These are phyloP conservation scores for Pelodytes ibericus DNA, from an alignment of 2,797 vertebrate genomes.

Conservation along the genomic window DNA sequence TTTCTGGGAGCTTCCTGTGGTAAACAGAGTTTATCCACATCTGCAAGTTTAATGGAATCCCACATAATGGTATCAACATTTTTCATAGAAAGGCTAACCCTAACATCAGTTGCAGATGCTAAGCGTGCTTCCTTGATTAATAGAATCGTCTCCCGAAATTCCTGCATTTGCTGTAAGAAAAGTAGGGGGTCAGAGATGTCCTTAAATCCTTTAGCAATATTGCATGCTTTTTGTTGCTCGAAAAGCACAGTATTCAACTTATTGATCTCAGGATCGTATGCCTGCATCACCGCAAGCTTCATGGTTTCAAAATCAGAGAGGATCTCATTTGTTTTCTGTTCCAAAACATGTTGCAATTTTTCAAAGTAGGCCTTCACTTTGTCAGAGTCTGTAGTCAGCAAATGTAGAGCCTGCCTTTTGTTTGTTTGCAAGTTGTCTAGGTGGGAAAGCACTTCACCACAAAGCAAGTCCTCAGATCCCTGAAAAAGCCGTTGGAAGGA, in stretches of 20 bases:
- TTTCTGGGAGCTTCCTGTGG: constrained; percentile 78
- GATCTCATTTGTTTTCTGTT: constrained; percentile 90
- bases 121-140: constrained; percentile 82
- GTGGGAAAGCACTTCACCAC: constrained; percentile 82
- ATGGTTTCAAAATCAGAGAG: constrained; percentile 93
- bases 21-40: constrained; percentile 89
- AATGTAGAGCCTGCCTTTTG: constrained; percentile 87
- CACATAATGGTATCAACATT: constrained; percentile 89
- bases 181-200: constrained; percentile 84
- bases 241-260: constrained; percentile 85
- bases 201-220: constrained; percentile 85
- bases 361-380: constrained; percentile 90
- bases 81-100: constrained; percentile 77
- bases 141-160: constrained; percentile 87
- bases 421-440: constrained; percentile 87
- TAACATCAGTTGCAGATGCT: constrained; percentile 74
- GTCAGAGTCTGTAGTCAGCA: constrained; percentile 85
- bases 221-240: constrained; percentile 84
- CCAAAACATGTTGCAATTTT: constrained; percentile 81
- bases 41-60: constrained; percentile 85
- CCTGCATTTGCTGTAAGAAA: constrained; percentile 93
- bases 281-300: constrained; percentile 90
- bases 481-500: constrained; percentile 84
- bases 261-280: constrained; percentile 90
- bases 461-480: constrained; percentile 84